Base-by-base conservation (phyloP, 2,888 invertebrate species). In the Nebria brevicollis region DNA sequence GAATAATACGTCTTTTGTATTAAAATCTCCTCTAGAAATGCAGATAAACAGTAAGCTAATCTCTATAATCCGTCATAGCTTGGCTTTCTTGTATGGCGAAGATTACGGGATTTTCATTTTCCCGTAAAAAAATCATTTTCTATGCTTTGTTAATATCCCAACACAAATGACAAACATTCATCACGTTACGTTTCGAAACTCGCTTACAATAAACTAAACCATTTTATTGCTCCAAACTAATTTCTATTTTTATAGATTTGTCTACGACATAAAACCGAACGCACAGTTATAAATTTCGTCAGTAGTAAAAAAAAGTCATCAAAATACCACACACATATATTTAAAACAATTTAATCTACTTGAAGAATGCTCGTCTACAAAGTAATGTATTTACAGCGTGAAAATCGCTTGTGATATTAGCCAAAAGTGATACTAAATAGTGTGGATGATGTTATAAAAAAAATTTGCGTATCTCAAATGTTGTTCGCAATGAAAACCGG, bases 1-100 rank as follows among this genome's bases (percentile, higher is more conserved):
- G 64, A 68, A 80, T 80, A 80, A 80, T 80, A 70, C 75, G 68
- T 64, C 80, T 75, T 80, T 80, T 80, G 80, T 80, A 6, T 43
- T 43, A 43, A 10, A 43, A 10, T 10, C 10, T 43, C 20, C 20
- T 20, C 20, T 20, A 20, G 20, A 20, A 68, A 26, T 26, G 68
- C 20, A 11, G 68, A 25, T 68, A 68, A 68, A 20, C 68, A 11
- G 25, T 13, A 20, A 20, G 68, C 15, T n/a, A 68, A 68, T 68
- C 68, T 68, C 10, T 13, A 15, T 68, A 20, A 68, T 68, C 43
- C 43, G 43, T 43, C 43, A 43, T 43, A 43, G 43, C 43, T 6
- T 43, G 43, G 43, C 43, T 43, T 43, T 43, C 43, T 43, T 43
- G 43, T 10, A 8, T 43, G 6, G 43, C 7, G 7, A 43, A 43